Percentiles rank a stretch among this genome's conserved stretches.
Evolutionary conservation across 2,113 vertebrate species (phyloP).

Genomic region (Nannobrachium achirus): DNA sequence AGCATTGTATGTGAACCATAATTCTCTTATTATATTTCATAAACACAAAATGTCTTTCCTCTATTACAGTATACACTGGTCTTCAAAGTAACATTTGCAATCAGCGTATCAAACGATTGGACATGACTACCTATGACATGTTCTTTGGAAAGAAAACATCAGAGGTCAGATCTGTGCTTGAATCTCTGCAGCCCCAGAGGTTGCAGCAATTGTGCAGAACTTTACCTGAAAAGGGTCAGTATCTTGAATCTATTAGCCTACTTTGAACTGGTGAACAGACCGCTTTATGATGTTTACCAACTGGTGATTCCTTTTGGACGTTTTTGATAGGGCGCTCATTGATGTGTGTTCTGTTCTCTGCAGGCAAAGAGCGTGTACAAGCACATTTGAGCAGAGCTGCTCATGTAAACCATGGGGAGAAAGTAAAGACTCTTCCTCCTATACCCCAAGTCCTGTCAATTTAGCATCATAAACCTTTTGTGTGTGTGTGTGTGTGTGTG

Average conservation of each 20-base stretch:
- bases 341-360: conserved; percentile 39
- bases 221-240: conserved; percentile 72
- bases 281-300: not conserved
- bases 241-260: no score
- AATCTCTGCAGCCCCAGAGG: conserved; percentile 69
- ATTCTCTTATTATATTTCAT: not conserved
- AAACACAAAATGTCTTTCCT: not conserved
- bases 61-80: conserved; percentile 76
- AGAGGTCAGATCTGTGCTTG: conserved; percentile 65
- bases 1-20: not conserved
- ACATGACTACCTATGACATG: conserved; percentile 73
- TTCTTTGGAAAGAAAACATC: conserved; percentile 72
- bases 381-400: conserved; percentile 22
- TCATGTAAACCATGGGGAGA: conserved; percentile 9
- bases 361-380: conserved; percentile 51
- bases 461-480: not conserved
- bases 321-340: not conserved
- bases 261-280: not conserved
- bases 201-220: conserved; percentile 62
- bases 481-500: conserved; percentile 4
- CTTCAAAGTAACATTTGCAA: conserved; percentile 68
- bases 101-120: conserved; percentile 59
- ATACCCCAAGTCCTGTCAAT: conserved; percentile 25
- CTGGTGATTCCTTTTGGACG: not conserved
- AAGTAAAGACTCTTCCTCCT: conserved; percentile 19